Conservation (phyloP, 64 coral and sea anemone genomes). For the Hydrozoanthus tunicans region DNA sequence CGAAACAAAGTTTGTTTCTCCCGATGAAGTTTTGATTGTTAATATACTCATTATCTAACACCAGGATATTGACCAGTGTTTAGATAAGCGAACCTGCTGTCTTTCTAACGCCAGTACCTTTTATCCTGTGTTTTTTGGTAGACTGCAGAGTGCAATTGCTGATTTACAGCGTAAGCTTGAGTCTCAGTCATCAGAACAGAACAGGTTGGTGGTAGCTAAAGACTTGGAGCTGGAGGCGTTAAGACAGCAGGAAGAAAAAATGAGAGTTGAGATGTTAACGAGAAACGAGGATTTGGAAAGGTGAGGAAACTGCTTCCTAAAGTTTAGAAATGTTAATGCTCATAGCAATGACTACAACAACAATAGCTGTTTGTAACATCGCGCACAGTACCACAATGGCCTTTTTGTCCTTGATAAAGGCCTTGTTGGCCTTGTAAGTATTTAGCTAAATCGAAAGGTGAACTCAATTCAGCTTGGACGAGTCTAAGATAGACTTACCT, state of each 20-base stretch:
- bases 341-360: conserved; percentile 8
- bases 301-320: conserved; percentile 32
- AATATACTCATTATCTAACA: too few species aligned
- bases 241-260: conserved; percentile 87
- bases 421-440: too few species aligned
- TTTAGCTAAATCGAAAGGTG: too few species aligned
- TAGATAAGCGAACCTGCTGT: too few species aligned
- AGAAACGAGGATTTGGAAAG: conserved; percentile 79
- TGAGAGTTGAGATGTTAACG: conserved; percentile 73
- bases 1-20: too few species aligned
- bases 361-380: neutral
- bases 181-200: conserved; percentile 59
- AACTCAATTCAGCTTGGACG: too few species aligned
- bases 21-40: too few species aligned
- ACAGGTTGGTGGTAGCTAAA: conserved; percentile 65
- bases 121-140: conserved; percentile 1
- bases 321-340: conserved; percentile 6
- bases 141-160: conserved; percentile 55
- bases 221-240: conserved; percentile 91
- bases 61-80: neutral
- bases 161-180: conserved; percentile 76
- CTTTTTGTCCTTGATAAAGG: too few species aligned
- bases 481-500: too few species aligned
- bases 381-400: too few species aligned
- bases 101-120: too few species aligned